Percentiles rank a stretch among this genome's conserved stretches.
phyloP scores from a whole-genome alignment of 2,888 invertebrate genomes.

The Poecilobothrus nobilitatus region DNA sequence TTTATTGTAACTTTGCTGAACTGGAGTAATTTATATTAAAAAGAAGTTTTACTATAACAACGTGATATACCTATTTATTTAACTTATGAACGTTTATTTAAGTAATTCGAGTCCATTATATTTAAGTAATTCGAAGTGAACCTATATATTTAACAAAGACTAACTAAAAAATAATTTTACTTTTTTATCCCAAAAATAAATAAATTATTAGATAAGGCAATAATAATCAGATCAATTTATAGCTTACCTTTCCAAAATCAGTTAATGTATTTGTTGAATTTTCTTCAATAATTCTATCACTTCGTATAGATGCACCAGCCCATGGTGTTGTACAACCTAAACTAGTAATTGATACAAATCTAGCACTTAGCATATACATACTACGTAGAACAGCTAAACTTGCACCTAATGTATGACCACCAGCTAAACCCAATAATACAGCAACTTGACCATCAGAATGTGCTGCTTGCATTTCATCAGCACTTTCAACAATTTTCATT shows the following conservation, averaged over 20 bases:
- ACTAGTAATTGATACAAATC: conserved; percentile 59
- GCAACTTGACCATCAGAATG: conserved; percentile 53
- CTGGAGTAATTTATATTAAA: too few species aligned
- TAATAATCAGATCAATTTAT: too few species aligned
- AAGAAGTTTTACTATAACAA: too few species aligned
- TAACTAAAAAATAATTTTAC: too few species aligned
- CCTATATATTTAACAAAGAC: too few species aligned
- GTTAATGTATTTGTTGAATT: conserved; percentile 41
- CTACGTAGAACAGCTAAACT: conserved; percentile 57
- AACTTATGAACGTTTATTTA: too few species aligned
- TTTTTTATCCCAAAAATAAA: too few species aligned
- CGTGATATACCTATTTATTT: too few species aligned
- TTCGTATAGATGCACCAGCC: conserved; percentile 43
- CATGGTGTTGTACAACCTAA: conserved; percentile 58
- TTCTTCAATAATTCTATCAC: conserved; percentile 38
- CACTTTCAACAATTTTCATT: conserved; percentile 49
- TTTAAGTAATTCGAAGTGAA: too few species aligned
- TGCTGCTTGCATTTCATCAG: conserved; percentile 52
- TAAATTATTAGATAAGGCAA: too few species aligned
- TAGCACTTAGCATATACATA: conserved; percentile 56
- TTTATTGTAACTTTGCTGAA: too few species aligned
- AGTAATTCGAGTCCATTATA: too few species aligned
- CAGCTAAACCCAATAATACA: conserved; percentile 55
- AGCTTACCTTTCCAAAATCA: conserved; percentile 43
- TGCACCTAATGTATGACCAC: conserved; percentile 59